Percentiles rank a stretch among this genome's conserved stretches.
phyloP scores from a whole-genome alignment of 2,797 vertebrate genomes.

The Prunella strophiata region DNA sequence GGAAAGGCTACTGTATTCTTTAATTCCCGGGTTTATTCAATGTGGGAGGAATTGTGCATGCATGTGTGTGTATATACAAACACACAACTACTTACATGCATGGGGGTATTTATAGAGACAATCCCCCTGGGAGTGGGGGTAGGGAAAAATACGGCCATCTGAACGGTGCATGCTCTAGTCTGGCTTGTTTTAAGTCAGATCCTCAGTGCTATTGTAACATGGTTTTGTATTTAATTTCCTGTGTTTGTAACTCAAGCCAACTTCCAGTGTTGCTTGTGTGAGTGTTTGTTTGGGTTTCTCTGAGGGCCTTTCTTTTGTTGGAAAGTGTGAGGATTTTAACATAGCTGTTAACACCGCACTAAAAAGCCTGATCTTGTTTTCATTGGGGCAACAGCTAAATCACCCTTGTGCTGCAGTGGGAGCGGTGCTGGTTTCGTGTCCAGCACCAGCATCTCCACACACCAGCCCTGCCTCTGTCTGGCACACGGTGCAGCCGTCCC shows the following conservation, averaged over 20 bases:
- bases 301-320: slow-evolving; percentile 69
- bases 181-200: slow-evolving; percentile 53
- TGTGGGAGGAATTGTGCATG: neutral
- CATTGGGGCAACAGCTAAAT: slow-evolving; percentile 24
- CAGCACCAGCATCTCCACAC: neutral
- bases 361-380: slow-evolving; percentile 59
- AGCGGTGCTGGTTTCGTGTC: neutral
- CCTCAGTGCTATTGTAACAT: slow-evolving; percentile 63
- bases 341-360: slow-evolving; percentile 60
- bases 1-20: neutral
- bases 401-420: neutral
- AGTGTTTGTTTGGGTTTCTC: slow-evolving; percentile 70
- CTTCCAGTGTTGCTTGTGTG: slow-evolving; percentile 63
- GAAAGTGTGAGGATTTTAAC: slow-evolving; percentile 70
- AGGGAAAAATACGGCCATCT: slow-evolving; percentile 1
- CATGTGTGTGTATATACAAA: neutral
- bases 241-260: slow-evolving; percentile 70
- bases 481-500: fast-evolving
- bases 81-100: neutral
- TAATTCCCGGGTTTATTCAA: neutral
- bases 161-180: slow-evolving; percentile 41
- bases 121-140: neutral
- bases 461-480: neutral
- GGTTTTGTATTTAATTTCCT: slow-evolving; percentile 76
- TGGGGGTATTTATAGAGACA: neutral